Percentiles rank a stretch among this genome's conserved stretches.
Evolutionary conservation across 2,113 vertebrate genomes (phyloP).

Genomic region (Acanthisitta chloris): DNA sequence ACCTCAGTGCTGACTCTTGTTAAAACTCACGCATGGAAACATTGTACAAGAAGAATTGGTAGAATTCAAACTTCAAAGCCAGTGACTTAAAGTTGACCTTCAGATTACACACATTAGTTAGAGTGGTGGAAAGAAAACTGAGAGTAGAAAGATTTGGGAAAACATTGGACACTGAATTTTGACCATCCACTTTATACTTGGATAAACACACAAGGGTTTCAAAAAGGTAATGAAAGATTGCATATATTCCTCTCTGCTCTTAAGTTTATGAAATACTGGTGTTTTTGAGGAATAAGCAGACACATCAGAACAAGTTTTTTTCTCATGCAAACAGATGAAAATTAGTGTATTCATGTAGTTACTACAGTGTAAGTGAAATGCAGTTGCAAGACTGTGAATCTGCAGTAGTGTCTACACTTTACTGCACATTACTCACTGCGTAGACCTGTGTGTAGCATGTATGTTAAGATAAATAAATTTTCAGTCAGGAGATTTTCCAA

Average conservation of each 20-base stretch:
- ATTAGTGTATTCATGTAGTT: background rate
- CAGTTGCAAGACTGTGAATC: background rate
- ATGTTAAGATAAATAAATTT: background rate
- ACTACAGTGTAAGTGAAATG: background rate
- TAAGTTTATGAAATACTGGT: background rate
- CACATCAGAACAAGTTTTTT: background rate
- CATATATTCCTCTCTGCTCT: background rate
- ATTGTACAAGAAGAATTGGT: background rate
- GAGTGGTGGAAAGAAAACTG: background rate
- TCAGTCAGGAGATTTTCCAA: background rate
- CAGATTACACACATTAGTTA: background rate
- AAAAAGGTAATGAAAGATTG: background rate
- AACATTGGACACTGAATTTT: background rate
- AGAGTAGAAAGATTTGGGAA: background rate
- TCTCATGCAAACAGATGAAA: background rate
- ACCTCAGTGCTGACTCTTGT: background rate
- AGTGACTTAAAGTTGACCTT: background rate
- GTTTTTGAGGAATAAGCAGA: background rate
- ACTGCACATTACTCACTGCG: background rate
- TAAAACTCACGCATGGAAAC: background rate
- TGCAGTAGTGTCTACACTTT: background rate
- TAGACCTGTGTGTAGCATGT: background rate
- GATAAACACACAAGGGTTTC: background rate
- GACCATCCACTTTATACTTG: background rate
- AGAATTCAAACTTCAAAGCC: background rate